Conservation (phyloP, 2,888 invertebrate genomes). For the Drosophila recens region DNA sequence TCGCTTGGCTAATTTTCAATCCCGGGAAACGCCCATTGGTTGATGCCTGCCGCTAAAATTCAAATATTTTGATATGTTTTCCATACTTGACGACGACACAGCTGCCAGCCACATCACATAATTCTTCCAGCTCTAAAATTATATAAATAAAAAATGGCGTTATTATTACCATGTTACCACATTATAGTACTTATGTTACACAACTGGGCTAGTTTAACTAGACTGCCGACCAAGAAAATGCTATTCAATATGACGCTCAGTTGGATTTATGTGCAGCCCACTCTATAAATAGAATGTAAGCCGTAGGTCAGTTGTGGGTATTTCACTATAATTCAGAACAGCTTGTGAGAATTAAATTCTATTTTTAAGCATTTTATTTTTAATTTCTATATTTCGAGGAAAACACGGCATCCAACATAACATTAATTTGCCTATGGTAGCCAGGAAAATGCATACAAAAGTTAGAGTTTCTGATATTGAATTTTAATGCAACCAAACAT, state of each 20-base stretch:
- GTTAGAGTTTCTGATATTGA: too few species aligned
- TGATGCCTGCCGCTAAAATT: conserved; percentile 54
- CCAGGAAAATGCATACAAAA: too few species aligned
- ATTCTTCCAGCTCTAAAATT: conserved; percentile 38
- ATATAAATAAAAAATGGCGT: conserved; percentile 15
- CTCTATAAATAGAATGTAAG: conserved; percentile 1
- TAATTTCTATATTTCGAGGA: too few species aligned
- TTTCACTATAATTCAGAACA: neutral
- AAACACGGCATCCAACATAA: too few species aligned
- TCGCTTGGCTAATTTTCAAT: conserved; percentile 59
- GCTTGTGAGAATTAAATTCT: neutral
- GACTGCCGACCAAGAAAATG: conserved; percentile 19
- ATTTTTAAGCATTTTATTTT: too few species aligned
- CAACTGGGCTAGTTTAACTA: conserved; percentile 38
- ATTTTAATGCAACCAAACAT: too few species aligned
- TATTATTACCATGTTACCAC: conserved; percentile 17
- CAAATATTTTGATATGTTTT: conserved; percentile 74
- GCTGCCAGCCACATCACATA: conserved; percentile 52
- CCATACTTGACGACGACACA: conserved; percentile 54
- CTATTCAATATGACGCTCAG: conserved; percentile 19
- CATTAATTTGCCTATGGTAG: too few species aligned
- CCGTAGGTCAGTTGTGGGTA: neutral
- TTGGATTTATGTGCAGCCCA: neutral
- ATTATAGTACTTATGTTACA: conserved; percentile 25
- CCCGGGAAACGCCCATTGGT: conserved; percentile 41